These are phyloP conservation scores for Falco berigora DNA, from an alignment of 2,797 vertebrate species.

Conservation along the genomic window DNA sequence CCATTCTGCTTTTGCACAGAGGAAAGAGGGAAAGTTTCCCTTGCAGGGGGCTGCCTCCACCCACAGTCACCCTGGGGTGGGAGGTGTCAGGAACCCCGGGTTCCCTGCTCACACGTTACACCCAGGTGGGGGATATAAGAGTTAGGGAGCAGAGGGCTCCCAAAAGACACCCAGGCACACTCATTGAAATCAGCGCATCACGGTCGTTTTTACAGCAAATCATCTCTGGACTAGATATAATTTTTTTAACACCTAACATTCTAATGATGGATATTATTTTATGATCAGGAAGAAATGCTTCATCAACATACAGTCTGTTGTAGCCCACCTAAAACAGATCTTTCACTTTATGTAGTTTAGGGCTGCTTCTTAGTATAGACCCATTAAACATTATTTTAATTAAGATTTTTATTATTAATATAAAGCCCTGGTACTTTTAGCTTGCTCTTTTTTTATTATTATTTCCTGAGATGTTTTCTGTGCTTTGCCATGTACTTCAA, in stretches of 20 bases:
- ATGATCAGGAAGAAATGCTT: not conserved
- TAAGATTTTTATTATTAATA: not conserved
- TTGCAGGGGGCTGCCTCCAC: not conserved
- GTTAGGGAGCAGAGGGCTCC: not conserved
- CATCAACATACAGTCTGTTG: not conserved
- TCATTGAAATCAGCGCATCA: not conserved
- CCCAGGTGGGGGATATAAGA: not conserved
- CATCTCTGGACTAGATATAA: not conserved
- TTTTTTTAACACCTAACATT: not conserved
- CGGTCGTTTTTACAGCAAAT: not conserved
- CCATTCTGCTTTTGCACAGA: not conserved
- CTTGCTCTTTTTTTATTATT: not conserved
- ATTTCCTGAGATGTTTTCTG: not conserved
- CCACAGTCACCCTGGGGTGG: not conserved
- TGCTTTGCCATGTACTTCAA: not conserved
- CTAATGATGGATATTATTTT: not conserved
- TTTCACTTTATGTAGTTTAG: not conserved
- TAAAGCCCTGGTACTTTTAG: not conserved
- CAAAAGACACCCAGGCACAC: not conserved
- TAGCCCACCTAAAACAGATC: not conserved
- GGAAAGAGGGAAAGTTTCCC: not conserved
- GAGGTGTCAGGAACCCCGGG: fast-evolving
- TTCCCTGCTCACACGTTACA: not conserved
- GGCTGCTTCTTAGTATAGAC: not conserved
- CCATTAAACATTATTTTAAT: not conserved